Evolutionary conservation across 2,113 vertebrate species (phyloP), one percentile per base, ranked within the genome.

Genomic region (Urocolius indicus): DNA sequence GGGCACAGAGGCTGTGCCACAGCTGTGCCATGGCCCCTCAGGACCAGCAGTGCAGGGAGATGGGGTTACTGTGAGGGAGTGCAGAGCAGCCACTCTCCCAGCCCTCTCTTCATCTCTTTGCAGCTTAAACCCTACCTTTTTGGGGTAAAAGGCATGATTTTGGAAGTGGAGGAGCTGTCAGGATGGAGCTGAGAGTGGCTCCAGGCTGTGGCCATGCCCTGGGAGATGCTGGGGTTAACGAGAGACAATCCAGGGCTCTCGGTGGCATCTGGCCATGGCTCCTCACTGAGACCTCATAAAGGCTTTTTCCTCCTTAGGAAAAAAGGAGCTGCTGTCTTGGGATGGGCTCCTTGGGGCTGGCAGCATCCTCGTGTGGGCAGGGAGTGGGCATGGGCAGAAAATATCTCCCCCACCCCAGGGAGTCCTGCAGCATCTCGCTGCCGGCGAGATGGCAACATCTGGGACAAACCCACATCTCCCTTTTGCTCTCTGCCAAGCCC

Each of bases 221-320:
- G 14, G 92, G 74, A 80, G 58, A 45, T 17, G 69, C 4, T 59
- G 16, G 84, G 57, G 81, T 93, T 96, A 96, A 95, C 0, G 1
- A 69, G 69, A 94, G 61, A 55, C 0, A 20, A 61, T 63, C 63
- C 77, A 62, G 69, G 48, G 61, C 20, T 93, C 61, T 66, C 5
- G 0, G 73, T 7, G 49, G 93, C 77, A n/a, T 55, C 6, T 5
- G 75, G 87, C 87, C 66, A 55, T 0, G 29, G 90, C 71, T 96
- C 62, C 92, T 95, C 2, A 16, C 90, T 96, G 96, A 18, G 90
- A 91, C 85, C 71, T 94, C 41, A 5, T 93, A 93, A 94, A 95
- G 46, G 36, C 87, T 93, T 93, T 95, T 96, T 95, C 94, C 87
- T 93, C 95, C 96, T 94, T 96, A 87, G 92, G 93, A 95, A 94